Percentiles rank a stretch among this genome's conserved stretches.
These are phyloP conservation scores for Dryococelus australis DNA, from an alignment of 2,888 invertebrate genomes.

Conservation along the genomic window DNA sequence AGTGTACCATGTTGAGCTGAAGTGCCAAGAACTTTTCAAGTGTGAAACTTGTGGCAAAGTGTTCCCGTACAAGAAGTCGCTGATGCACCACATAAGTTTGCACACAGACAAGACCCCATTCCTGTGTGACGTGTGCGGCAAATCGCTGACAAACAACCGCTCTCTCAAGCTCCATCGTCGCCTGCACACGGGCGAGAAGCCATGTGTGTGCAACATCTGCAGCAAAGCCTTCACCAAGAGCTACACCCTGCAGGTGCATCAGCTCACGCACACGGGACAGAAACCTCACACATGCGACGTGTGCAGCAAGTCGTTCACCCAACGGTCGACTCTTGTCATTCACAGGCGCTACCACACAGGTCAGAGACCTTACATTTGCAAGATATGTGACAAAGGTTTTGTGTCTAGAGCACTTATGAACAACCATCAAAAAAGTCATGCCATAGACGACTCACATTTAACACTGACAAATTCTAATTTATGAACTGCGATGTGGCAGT, in stretches of 20 bases:
- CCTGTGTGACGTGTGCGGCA: constrained; percentile 69
- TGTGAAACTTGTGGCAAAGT: constrained; percentile 51
- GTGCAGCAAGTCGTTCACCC: constrained; percentile 70
- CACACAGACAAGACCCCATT: constrained; percentile 59
- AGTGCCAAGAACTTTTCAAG: constrained; percentile 41
- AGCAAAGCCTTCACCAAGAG: constrained; percentile 42
- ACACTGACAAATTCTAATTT: background rate
- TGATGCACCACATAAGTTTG: constrained; percentile 48
- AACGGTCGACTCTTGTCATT: constrained; percentile 67
- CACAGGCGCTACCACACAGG: constrained; percentile 58
- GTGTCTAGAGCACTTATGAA: constrained; percentile 69
- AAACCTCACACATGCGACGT: constrained; percentile 68
- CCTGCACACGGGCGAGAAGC: constrained; percentile 69
- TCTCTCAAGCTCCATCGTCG: constrained; percentile 69
- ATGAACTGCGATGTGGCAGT: too few relatives aligned
- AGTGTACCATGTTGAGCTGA: constrained; percentile 35
- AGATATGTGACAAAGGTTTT: constrained; percentile 67
- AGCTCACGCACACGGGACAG: constrained; percentile 68
- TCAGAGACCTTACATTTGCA: constrained; percentile 64
- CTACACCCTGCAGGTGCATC: constrained; percentile 64
- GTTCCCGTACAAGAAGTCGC: constrained; percentile 49
- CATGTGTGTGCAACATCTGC: constrained; percentile 61
- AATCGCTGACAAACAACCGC: constrained; percentile 66
- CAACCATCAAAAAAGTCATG: constrained; percentile 63
- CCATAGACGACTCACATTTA: background rate